Conservation (phyloP, 2,797 vertebrate species). For the Micromesistius poutassou region DNA sequence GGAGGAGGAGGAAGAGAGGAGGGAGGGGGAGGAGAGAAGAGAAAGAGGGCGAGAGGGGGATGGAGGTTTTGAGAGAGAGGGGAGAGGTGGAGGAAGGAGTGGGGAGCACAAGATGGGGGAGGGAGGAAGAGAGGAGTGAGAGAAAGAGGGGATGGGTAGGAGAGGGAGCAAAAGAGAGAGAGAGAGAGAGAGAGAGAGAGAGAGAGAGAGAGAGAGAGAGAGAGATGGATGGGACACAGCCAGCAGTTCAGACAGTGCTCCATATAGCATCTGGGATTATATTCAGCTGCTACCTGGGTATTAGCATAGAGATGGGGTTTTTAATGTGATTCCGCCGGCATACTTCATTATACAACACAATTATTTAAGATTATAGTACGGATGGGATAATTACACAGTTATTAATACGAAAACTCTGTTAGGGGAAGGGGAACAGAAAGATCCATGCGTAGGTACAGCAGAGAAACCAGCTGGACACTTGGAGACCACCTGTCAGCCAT, state of each 20-base stretch:
- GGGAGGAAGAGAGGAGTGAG: conserved; percentile 8
- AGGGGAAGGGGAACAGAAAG: no score
- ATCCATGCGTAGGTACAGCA: no score
- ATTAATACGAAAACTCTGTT: neutral
- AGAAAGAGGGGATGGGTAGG: neutral
- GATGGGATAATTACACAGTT: neutral
- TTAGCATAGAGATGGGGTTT: neutral
- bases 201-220: conserved; percentile 13
- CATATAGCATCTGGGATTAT: neutral
- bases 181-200: neutral
- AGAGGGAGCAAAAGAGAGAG: neutral
- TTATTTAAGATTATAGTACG: neutral
- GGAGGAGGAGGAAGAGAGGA: neutral
- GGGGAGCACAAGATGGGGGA: neutral
- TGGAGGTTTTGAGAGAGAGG: neutral
- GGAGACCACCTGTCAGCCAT: no score
- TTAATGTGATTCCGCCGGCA: neutral
- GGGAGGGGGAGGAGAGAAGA: neutral
- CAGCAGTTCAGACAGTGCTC: neutral
- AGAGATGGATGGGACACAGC: neutral
- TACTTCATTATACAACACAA: neutral
- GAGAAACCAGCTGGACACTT: no score
- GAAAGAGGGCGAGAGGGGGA: neutral
- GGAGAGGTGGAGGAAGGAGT: neutral
- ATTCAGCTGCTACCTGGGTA: neutral